Evolutionary conservation across 1,140 invertebrate species (phyloP).

Genomic region (Oedothorax gibbosus): DNA sequence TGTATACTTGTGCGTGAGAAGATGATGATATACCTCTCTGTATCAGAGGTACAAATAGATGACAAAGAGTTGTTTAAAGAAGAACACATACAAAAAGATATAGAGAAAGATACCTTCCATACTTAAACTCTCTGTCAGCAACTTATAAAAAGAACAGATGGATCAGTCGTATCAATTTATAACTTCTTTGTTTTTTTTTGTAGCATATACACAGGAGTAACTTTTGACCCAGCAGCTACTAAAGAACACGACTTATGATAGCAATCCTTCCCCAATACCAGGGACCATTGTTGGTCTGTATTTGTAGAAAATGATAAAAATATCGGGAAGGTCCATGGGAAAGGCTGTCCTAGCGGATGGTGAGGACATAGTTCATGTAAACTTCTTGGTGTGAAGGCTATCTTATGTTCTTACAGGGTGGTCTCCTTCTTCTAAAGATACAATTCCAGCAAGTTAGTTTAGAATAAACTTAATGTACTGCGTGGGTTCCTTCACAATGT

Average conservation of each 20-base stretch:
- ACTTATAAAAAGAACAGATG: conserved; percentile 40
- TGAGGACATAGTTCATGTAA: conserved; percentile 33
- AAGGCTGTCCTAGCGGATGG: conserved; percentile 22
- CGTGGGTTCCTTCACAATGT: conserved; percentile 23
- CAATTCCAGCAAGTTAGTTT: background rate
- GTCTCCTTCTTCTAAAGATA: conserved; percentile 41
- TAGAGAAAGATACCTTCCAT: background rate
- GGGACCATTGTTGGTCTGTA: background rate
- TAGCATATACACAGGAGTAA: background rate
- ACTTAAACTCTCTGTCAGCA: conserved; percentile 33
- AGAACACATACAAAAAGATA: background rate
- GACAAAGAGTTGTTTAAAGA: too few species aligned
- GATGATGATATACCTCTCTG: too few species aligned
- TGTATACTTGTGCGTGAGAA: too few species aligned
- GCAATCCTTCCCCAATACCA: background rate
- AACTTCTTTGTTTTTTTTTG: conserved; percentile 33
- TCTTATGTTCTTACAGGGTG: conserved; percentile 32
- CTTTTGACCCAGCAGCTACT: background rate
- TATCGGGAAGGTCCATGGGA: background rate
- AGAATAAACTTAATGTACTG: conserved; percentile 30
- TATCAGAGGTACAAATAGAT: too few species aligned
- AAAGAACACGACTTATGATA: background rate
- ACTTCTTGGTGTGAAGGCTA: conserved; percentile 29
- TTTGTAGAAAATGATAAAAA: conserved; percentile 13
- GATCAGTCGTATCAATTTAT: conserved; percentile 53